Conservation (phyloP, 2,113 vertebrate genomes). For the Pelecanus crispus region DNA sequence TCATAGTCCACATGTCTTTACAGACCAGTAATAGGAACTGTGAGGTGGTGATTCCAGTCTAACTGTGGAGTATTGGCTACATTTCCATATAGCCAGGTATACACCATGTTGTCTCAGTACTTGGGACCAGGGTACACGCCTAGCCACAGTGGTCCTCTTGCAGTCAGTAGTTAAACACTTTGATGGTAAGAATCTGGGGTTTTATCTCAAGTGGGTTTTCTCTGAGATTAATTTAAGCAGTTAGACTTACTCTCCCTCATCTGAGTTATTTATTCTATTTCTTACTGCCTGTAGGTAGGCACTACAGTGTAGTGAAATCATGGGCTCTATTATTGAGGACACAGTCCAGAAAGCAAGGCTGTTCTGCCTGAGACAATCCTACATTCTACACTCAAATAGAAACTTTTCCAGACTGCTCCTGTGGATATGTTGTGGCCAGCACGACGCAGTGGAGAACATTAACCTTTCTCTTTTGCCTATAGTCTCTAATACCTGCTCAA, state of each 20-base stretch:
- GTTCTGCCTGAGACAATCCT: neutral
- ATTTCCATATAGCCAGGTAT: neutral
- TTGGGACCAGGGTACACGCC: neutral
- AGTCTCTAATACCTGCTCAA: neutral
- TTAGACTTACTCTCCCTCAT: neutral
- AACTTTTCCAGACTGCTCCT: neutral
- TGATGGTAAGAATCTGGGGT: neutral
- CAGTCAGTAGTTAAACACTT: neutral
- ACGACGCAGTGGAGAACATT: too few relatives aligned
- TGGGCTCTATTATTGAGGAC: neutral
- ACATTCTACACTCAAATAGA: neutral
- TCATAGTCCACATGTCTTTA: rapidly evolving
- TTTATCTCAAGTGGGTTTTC: neutral
- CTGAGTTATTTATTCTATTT: neutral
- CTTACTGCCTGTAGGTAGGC: neutral
- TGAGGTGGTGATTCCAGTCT: neutral
- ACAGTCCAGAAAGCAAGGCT: neutral
- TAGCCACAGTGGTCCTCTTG: neutral
- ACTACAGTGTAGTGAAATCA: neutral
- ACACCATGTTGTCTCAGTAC: neutral
- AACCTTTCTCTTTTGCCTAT: neutral
- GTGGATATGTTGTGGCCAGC: neutral
- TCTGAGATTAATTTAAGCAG: neutral
- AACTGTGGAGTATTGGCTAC: neutral
- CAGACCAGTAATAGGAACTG: neutral